Evolutionary conservation across 2,888 invertebrate species (phyloP).

Genomic region (Entomobrya multifasciata): DNA sequence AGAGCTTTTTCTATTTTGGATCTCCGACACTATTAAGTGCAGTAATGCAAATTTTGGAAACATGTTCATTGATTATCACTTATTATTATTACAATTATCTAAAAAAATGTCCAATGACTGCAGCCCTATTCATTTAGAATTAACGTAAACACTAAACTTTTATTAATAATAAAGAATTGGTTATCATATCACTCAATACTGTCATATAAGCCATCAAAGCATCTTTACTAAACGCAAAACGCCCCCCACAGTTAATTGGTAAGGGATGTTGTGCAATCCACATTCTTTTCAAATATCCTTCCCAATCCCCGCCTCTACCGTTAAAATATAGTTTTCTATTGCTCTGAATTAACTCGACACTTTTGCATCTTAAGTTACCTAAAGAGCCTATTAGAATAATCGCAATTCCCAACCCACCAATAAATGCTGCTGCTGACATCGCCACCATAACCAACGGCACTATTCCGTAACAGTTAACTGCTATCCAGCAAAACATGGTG

Average conservation of each 20-base stretch:
- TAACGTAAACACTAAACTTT: conserved; percentile 1
- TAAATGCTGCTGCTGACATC: background rate
- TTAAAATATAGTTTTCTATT: background rate
- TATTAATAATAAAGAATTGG: conserved; percentile 23
- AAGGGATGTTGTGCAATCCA: conserved; percentile 47
- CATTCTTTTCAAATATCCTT: background rate
- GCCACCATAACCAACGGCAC: background rate
- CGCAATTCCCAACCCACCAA: background rate
- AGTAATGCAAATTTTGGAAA: no score
- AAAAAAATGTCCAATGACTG: no score
- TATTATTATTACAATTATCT: no score
- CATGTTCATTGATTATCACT: no score
- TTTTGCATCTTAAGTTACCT: background rate
- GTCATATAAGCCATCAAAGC: background rate
- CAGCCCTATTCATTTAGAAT: no score
- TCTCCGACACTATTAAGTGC: no score
- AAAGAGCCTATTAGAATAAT: background rate
- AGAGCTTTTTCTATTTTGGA: no score
- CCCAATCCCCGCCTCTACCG: no score
- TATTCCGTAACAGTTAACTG: background rate
- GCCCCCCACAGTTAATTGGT: conserved; percentile 18
- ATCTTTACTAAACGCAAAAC: conserved; percentile 1
- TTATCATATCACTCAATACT: conserved; percentile 4
- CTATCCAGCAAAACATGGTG: conserved; percentile 8
- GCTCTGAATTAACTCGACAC: background rate